These are phyloP conservation scores for Apis mellifera DNA, from an alignment of 1,140 invertebrate species.

Conservation along the genomic window DNA sequence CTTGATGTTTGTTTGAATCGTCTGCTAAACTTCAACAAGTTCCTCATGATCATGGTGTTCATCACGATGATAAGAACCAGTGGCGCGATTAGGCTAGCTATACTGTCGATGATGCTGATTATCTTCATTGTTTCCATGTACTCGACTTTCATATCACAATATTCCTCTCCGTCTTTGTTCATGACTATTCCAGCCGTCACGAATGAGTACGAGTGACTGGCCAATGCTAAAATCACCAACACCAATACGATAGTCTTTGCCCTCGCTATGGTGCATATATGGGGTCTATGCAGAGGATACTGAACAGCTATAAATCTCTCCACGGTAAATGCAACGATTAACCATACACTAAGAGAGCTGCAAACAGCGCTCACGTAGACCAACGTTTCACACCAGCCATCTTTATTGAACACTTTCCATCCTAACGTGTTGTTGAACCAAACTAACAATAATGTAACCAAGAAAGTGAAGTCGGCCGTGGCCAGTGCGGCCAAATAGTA, in stretches of 20 bases:
- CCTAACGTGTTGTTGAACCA: conserved; percentile 82
- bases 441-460: conserved; percentile 80
- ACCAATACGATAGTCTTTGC: conserved; percentile 82
- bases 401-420: conserved; percentile 81
- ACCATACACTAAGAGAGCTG: conserved; percentile 84
- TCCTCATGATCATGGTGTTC: conserved; percentile 83
- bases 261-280: conserved; percentile 84
- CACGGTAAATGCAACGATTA: conserved; percentile 85
- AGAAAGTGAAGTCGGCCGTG: conserved; percentile 82
- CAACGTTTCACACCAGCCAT: conserved; percentile 83
- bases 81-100: conserved; percentile 82
- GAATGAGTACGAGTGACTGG: conserved; percentile 82
- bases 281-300: conserved; percentile 84
- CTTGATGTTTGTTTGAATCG: conserved; percentile 74
- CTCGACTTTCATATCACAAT: conserved; percentile 79
- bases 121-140: conserved; percentile 80
- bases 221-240: conserved; percentile 77
- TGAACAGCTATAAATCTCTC: conserved; percentile 86
- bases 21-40: conserved; percentile 78
- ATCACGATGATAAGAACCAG: conserved; percentile 83
- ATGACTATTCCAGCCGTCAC: conserved; percentile 78
- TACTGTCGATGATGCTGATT: conserved; percentile 83
- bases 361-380: conserved; percentile 83
- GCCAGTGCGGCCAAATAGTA: conserved; percentile 84
- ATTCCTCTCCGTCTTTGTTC: conserved; percentile 72